phyloP scores from a whole-genome alignment of 64 coral and sea anemone genomes.

The Pocillopora verrucosa region DNA sequence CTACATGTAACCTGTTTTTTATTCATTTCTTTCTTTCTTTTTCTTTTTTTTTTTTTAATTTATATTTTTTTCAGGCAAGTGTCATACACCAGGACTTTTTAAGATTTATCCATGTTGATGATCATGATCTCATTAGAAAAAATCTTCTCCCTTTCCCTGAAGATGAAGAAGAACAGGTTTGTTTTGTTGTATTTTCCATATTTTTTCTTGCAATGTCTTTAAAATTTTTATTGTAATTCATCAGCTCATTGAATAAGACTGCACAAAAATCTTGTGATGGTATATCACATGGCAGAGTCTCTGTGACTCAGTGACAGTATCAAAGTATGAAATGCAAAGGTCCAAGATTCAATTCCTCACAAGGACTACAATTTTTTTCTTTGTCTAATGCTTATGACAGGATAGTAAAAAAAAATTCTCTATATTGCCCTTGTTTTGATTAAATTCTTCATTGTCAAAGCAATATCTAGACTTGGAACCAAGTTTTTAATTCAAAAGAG shows the following conservation, averaged over 20 bases:
- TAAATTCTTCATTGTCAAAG: neutral
- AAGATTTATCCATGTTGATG: conserved; percentile 96
- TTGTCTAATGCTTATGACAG: too few relatives aligned
- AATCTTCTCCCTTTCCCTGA: conserved; percentile 78
- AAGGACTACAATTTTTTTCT: neutral
- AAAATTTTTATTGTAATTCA: too few relatives aligned
- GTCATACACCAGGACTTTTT: conserved; percentile 98
- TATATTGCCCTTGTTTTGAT: neutral
- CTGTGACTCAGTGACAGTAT: too few relatives aligned
- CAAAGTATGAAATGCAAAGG: too few relatives aligned
- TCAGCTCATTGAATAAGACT: too few relatives aligned
- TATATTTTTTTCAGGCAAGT: conserved; percentile 71
- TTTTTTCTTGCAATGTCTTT: too few relatives aligned
- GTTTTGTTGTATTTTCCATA: neutral
- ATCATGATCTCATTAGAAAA: conserved; percentile 80
- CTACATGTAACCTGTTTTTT: neutral
- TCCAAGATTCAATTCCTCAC: too few relatives aligned
- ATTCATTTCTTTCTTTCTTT: neutral
- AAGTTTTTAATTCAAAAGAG: neutral
- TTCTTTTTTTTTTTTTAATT: too few relatives aligned
- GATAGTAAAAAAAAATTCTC: neutral
- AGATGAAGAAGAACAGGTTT: conserved; percentile 82
- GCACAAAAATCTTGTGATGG: too few relatives aligned
- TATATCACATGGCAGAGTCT: too few relatives aligned
- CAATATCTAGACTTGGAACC: neutral